Percentiles rank a stretch among this genome's conserved stretches.
phyloP scores from a whole-genome alignment of 2,797 vertebrate species.

The Mallotus villosus region DNA sequence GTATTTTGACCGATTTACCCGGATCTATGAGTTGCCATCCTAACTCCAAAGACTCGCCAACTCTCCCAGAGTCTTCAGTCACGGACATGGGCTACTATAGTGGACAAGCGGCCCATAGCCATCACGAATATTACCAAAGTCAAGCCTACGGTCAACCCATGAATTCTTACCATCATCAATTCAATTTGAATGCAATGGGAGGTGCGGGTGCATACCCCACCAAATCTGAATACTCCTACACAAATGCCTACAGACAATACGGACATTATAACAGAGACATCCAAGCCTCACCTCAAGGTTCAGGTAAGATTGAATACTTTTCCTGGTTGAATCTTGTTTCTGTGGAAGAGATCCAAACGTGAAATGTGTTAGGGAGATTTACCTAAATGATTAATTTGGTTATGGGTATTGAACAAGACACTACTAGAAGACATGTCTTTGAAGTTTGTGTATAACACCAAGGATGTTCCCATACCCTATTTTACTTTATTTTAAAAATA shows the following conservation, averaged over 20 bases:
- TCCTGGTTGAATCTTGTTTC: background rate
- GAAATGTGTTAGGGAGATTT: background rate
- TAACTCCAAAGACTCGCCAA: constrained; percentile 94
- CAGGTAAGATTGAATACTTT: constrained; percentile 77
- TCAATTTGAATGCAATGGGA: constrained; percentile 89
- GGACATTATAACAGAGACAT: constrained; percentile 90
- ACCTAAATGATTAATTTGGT: background rate
- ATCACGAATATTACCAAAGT: constrained; percentile 90
- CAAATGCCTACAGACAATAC: constrained; percentile 89
- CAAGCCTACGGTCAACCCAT: constrained; percentile 86
- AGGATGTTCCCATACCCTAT: too few relatives aligned
- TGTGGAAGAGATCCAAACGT: background rate
- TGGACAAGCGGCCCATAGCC: constrained; percentile 75
- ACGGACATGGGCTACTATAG: constrained; percentile 98
- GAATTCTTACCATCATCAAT: constrained; percentile 88
- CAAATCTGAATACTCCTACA: constrained; percentile 93
- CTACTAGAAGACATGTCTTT: too few relatives aligned
- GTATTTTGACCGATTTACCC: constrained; percentile 92
- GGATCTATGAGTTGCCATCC: constrained; percentile 95
- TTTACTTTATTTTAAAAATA: too few relatives aligned
- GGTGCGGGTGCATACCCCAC: constrained; percentile 85
- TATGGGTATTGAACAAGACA: background rate
- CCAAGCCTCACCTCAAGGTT: constrained; percentile 86
- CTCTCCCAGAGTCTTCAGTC: constrained; percentile 93
- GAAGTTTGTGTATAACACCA: too few relatives aligned